Evolutionary conservation across 2,888 invertebrate species (phyloP).

Genomic region (Thelaira solivaga): DNA sequence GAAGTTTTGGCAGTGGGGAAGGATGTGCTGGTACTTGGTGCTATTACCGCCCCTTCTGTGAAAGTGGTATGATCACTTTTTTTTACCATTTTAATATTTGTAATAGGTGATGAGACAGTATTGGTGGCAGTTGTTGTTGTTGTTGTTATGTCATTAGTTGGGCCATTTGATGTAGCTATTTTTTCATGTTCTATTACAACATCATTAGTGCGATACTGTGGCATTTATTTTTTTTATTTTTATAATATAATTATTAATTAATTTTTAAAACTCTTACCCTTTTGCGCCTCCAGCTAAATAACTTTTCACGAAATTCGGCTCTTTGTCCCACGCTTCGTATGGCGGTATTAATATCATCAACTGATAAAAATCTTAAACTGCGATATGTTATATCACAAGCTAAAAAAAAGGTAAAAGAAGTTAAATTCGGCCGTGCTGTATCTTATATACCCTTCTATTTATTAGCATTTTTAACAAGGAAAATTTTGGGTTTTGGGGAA

Average conservation of each 20-base stretch:
- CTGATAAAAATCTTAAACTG: conserved; percentile 61
- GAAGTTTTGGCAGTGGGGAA: no score
- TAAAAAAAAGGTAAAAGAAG: neutral
- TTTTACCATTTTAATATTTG: no score
- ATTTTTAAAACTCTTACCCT: conserved; percentile 46
- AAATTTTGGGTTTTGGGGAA: no score
- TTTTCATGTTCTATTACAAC: conserved; percentile 51
- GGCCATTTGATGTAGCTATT: neutral
- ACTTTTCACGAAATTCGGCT: conserved; percentile 65
- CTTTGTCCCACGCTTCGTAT: conserved; percentile 63
- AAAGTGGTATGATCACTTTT: no score
- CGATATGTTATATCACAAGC: conserved; percentile 62
- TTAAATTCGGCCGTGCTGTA: no score
- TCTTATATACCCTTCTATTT: no score
- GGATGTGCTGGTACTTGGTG: no score
- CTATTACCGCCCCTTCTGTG: no score
- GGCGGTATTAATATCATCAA: conserved; percentile 63
- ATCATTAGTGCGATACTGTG: conserved; percentile 55
- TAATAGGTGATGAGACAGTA: no score
- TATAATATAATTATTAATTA: no score
- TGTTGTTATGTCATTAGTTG: neutral
- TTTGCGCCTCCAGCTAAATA: conserved; percentile 63
- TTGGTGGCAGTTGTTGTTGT: neutral
- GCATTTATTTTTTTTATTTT: no score
- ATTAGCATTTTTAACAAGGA: neutral